Evolutionary conservation across 2,888 invertebrate genomes (phyloP), one percentile per base, ranked within the genome.

Genomic region (Tinea trinotella): DNA sequence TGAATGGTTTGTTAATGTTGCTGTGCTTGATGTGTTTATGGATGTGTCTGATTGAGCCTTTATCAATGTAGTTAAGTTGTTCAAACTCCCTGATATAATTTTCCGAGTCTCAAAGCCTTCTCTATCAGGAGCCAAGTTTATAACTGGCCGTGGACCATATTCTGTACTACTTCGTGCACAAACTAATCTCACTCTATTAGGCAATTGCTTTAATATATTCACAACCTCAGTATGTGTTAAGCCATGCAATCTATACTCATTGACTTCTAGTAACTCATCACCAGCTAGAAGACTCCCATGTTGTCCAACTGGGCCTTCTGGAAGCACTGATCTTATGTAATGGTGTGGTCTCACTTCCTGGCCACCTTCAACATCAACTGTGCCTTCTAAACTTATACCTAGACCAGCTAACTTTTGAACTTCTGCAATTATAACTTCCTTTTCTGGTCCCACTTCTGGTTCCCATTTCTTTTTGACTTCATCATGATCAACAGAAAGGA

Each of bases 291-390:
- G 88, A 56, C 91, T 90, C 1, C 95, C 96, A 71, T 97, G 96
- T 62, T 91, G 90, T 1, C 98, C 99, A 0, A 99, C 98, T 0
- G 99, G 99, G 2, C 99, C 99, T 69, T 98, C 97, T 6, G 96
- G 94, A 57, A 98, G 88, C 62, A 99, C 97, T 24, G 97, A 96
- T 61, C 99, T 90, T 65, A 99, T 98, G 72, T 97, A 99, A 84
- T 99, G 99, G 84, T 98, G 98, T n/a, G 99, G 99, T 62, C 98
- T 90, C 36, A 98, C 92, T 86, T 99, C 99, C 62, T 94, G 91
- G 1, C 99, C 99, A 63, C 95, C 94, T 82, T 99, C 98, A 18
- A 99, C 98, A 71, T 99, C 99, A 10, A 98, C 99, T 0, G 99
- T 99, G 24, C 99, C 99, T 83, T 99, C 98, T 59, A 99, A 88